phyloP scores from a whole-genome alignment of 1,140 invertebrate genomes.

The Eriosoma lanigerum region DNA sequence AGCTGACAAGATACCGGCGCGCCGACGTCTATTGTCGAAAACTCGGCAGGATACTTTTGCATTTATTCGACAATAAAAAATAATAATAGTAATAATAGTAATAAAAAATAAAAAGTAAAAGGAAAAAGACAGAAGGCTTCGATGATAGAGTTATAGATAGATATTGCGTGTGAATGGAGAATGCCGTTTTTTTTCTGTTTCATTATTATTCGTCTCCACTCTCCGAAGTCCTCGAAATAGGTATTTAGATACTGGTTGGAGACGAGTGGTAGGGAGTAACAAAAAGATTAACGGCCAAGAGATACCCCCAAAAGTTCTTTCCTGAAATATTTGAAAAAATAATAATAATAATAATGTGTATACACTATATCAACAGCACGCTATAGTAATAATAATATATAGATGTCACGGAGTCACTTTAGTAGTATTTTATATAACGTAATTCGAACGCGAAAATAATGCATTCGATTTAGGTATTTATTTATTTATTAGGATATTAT shows the following conservation, averaged over 20 bases:
- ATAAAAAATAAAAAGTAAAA: not conserved
- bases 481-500: not conserved
- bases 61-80: constrained; percentile 46
- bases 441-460: not conserved
- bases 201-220: not conserved
- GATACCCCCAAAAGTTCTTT: constrained; percentile 2
- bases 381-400: no score
- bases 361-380: no score
- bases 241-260: no score
- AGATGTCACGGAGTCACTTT: no score
- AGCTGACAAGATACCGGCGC: constrained; percentile 47
- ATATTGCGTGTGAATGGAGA: constrained; percentile 41
- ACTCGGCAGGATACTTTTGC: constrained; percentile 51
- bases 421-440: not conserved
- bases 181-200: constrained; percentile 6
- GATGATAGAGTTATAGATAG: constrained; percentile 50
- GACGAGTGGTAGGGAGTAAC: not conserved
- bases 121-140: constrained; percentile 16
- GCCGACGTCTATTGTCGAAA: constrained; percentile 19
- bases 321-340: not conserved
- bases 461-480: not conserved
- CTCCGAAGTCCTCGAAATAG: constrained; percentile 11
- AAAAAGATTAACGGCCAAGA: constrained; percentile 43
- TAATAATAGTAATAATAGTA: no score
- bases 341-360: no score